These are phyloP conservation scores for Lasiurus borealis DNA, from an alignment of 2,113 vertebrate species.

Conservation along the genomic window DNA sequence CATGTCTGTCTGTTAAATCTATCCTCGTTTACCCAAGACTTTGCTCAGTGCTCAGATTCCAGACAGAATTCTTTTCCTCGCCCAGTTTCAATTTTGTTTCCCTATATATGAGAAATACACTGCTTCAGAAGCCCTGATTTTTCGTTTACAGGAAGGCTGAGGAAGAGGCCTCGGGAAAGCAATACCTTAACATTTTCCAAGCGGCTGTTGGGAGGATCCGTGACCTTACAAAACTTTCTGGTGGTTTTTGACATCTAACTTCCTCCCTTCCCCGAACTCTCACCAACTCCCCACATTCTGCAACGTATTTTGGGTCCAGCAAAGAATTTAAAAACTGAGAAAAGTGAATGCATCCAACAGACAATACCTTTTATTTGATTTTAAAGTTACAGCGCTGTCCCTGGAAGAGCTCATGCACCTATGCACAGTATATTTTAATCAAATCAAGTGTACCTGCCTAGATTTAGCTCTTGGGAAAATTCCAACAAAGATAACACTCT, in stretches of 20 bases:
- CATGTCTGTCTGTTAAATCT: background rate
- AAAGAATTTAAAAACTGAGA: background rate
- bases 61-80: background rate
- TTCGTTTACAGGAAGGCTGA: background rate
- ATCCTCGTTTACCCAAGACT: background rate
- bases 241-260: slow-evolving; percentile 55
- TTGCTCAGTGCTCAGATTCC: background rate
- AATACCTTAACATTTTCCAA: background rate
- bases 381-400: background rate
- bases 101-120: background rate
- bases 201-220: background rate
- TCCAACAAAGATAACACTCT: slow-evolving; percentile 60
- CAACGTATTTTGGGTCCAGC: background rate
- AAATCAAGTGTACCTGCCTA: background rate
- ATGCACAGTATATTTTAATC: background rate
- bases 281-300: background rate
- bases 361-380: background rate
- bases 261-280: background rate
- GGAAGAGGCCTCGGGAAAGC: background rate
- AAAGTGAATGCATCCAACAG: background rate
- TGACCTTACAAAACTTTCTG: slow-evolving; percentile 55
- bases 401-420: background rate
- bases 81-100: background rate
- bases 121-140: slow-evolving; percentile 24
- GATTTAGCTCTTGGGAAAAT: slow-evolving; percentile 47